Evolutionary conservation across 2,888 invertebrate genomes (phyloP), one percentile per base, ranked within the genome.

Genomic region (Lithophane socia): DNA sequence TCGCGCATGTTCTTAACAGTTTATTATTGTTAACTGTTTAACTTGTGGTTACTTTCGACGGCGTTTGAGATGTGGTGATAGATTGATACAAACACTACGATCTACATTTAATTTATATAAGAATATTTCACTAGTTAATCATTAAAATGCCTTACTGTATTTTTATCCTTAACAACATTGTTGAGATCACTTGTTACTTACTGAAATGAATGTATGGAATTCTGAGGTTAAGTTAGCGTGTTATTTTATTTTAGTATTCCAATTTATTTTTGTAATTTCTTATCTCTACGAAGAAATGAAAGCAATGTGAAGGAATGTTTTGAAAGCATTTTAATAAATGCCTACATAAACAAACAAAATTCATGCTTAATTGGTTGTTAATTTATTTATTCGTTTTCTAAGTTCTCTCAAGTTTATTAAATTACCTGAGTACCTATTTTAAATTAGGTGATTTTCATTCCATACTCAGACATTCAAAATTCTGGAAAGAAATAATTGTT

Each of bases 21-120:
- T 94, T 94, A 94, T 95, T 94, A 94, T 94, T 95, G 95, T 96
- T 95, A 90, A 94, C 94, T 95, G 94, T 95, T 94, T 70, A 80
- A 80, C 71, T 83, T 79, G 63, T 65, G 52, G 64, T 85, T 76
- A 61, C 54, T 77, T 81, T 82, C 56, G 65, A 68, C n/a, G 61
- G 73, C 63, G 75, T 13, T 69, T 64, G 76, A 77, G 84, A 81
- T 80, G 85, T 86, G 86, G 80, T 82, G 84, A 0, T 60, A 3
- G 18, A 29, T 37, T 29, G 8, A 9, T 29, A 52, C 13, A 4
- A 4, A 68, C 54, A 37, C 16, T 16, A 37, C 67, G 37, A n/a
- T 37, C 16, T 21, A n/a, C 37, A 56, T n/a, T 54, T 56, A 10
- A 54, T 10, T 56, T 52, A n/a, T 10, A n/a, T 52, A 3, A 12